Conservation (phyloP, 2,888 invertebrate genomes). For the Margaritifera margaritifera region DNA sequence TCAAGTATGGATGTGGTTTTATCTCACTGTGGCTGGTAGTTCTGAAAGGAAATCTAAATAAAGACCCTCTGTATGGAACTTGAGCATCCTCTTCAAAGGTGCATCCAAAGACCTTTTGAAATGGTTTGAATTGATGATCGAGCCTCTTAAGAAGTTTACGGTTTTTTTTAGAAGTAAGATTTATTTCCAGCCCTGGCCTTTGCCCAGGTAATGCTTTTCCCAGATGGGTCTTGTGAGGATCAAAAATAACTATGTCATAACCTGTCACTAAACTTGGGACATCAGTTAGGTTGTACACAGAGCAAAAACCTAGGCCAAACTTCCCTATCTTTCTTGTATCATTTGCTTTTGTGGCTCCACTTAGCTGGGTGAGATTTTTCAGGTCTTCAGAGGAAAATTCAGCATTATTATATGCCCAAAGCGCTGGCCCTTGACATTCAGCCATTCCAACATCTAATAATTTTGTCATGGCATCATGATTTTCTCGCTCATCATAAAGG, state of each 20-base stretch:
- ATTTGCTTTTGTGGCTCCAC: constrained; percentile 63
- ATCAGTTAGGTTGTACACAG: constrained; percentile 69
- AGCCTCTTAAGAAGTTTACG: constrained; percentile 25
- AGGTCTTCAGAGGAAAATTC: constrained; percentile 66
- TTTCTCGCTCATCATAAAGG: constrained; percentile 63
- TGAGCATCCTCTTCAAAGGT: constrained; percentile 15
- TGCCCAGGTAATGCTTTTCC: constrained; percentile 40
- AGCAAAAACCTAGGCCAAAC: constrained; percentile 69
- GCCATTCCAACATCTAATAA: constrained; percentile 61
- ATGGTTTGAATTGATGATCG: constrained; percentile 56
- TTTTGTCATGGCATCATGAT: constrained; percentile 43
- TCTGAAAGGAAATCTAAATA: constrained; percentile 68
- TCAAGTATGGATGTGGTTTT: constrained; percentile 49
- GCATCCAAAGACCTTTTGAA: constrained; percentile 55
- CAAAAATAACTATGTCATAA: constrained; percentile 65
- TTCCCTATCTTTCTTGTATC: constrained; percentile 64
- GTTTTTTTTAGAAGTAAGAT: constrained; percentile 37
- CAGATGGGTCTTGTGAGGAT: constrained; percentile 64
- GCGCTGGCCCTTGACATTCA: constrained; percentile 67
- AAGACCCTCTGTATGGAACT: constrained; percentile 51
- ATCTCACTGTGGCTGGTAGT: constrained; percentile 63
- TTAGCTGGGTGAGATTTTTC: constrained; percentile 63
- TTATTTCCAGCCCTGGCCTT: constrained; percentile 52
- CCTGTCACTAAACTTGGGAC: constrained; percentile 68
- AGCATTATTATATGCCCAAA: constrained; percentile 69